Conservation (phyloP, 1,140 invertebrate genomes). For the Chrysopa pallens region DNA sequence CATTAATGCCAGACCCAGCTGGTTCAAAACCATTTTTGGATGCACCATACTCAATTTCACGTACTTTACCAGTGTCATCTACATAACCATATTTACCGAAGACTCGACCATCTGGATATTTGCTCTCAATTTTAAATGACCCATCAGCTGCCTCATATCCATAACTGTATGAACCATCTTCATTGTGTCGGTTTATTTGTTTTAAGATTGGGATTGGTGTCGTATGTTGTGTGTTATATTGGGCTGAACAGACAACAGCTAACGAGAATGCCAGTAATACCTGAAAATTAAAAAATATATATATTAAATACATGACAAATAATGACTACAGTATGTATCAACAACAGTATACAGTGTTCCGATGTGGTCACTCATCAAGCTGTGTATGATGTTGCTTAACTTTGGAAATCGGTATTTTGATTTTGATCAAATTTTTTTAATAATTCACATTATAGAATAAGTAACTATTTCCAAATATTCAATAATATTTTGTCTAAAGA, state of each 20-base stretch:
- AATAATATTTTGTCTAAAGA: too few relatives aligned
- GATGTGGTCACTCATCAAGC: too few relatives aligned
- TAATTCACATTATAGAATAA: too few relatives aligned
- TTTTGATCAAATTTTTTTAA: too few relatives aligned
- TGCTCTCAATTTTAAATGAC: conserved; percentile 83
- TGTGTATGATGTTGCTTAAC: too few relatives aligned
- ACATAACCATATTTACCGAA: conserved; percentile 70
- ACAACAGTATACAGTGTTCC: too few relatives aligned
- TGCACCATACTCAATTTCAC: conserved; percentile 64
- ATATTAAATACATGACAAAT: too few relatives aligned
- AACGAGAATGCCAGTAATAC: conserved; percentile 6
- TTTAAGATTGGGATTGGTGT: conserved; percentile 50
- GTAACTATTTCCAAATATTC: too few relatives aligned
- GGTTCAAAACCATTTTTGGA: conserved; percentile 55
- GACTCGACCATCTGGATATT: conserved; percentile 62
- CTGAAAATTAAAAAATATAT: too few relatives aligned
- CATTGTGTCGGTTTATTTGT: conserved; percentile 58
- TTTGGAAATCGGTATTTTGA: too few relatives aligned
- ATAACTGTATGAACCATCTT: conserved; percentile 71
- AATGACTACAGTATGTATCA: too few relatives aligned
- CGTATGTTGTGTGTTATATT: conserved; percentile 21
- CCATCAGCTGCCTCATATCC: conserved; percentile 80
- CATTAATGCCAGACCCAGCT: conserved; percentile 55
- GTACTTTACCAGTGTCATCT: conserved; percentile 50
- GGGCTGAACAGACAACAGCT: conserved; percentile 10